Percentiles rank a stretch among this genome's conserved stretches.
Conservation (phyloP, 1,140 invertebrate genomes). For the Drosophila pachea region DNA sequence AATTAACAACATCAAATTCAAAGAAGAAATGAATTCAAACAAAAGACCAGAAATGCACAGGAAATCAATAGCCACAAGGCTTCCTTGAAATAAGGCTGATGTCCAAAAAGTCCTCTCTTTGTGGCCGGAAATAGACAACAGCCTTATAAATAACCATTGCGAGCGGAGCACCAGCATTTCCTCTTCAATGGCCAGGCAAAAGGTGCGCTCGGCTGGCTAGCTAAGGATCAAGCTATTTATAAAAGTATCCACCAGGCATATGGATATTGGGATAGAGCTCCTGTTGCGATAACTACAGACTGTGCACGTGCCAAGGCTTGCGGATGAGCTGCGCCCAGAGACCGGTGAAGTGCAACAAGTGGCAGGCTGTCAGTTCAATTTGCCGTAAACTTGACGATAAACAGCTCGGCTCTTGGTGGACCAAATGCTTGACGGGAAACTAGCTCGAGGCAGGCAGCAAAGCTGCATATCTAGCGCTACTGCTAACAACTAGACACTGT, state of each 20-base stretch:
- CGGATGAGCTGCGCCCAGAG: conserved; percentile 8
- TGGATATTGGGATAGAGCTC: not conserved
- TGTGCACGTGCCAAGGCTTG: conserved; percentile 17
- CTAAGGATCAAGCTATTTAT: conserved; percentile 70
- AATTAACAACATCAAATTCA: conserved; percentile 55
- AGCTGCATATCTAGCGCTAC: conserved; percentile 21
- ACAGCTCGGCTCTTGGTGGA: conserved; percentile 20
- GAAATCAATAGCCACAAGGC: conserved; percentile 24
- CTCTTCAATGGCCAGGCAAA: conserved; percentile 53
- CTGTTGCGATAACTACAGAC: conserved; percentile 1
- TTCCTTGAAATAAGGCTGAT: conserved; percentile 31
- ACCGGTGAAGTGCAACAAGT: conserved; percentile 55
- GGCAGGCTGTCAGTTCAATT: conserved; percentile 63
- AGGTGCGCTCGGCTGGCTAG: conserved; percentile 11
- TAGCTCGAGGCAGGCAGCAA: conserved; percentile 25
- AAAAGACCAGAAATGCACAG: conserved; percentile 38
- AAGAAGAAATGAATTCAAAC: conserved; percentile 3
- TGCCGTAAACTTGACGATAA: conserved; percentile 50
- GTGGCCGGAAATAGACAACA: not conserved
- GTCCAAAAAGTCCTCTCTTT: conserved; percentile 5
- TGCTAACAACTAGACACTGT: conserved; percentile 4
- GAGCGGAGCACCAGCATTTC: conserved; percentile 34
- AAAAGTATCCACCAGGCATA: conserved; percentile 18
- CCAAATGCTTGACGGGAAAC: conserved; percentile 22
- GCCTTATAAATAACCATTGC: conserved; percentile 2